Evolutionary conservation across 2,113 vertebrate genomes (phyloP).

Genomic region (Chloropsis cyanopogon): DNA sequence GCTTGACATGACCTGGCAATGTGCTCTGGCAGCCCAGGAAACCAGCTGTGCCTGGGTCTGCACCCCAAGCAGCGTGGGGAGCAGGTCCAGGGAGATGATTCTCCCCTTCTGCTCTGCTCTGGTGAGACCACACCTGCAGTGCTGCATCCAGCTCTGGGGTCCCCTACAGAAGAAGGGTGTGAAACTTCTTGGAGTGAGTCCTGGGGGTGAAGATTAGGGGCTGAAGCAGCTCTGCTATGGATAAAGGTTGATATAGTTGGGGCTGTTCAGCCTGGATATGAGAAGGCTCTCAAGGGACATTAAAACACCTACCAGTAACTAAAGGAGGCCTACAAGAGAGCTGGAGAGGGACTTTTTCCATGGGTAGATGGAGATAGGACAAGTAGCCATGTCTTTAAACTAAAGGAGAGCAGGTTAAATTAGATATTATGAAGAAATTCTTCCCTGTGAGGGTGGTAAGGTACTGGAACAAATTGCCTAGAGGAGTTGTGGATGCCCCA

Average conservation of each 20-base stretch:
- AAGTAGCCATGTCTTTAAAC: not conserved
- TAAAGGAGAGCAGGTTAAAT: not conserved
- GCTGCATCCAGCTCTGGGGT: not conserved
- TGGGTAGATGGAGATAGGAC: not conserved
- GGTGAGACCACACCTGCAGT: not conserved
- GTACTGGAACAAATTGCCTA: not conserved
- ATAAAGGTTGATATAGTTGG: not conserved
- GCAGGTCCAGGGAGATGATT: not conserved
- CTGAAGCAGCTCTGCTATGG: not conserved
- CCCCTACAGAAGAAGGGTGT: not conserved
- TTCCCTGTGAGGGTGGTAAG: not conserved
- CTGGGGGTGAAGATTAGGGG: not conserved
- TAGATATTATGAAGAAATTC: not conserved
- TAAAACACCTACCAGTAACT: not conserved
- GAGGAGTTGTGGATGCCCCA: not conserved
- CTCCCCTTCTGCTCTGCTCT: not conserved
- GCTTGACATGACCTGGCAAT: not conserved
- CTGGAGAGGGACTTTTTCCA: not conserved
- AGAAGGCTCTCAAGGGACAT: not conserved
- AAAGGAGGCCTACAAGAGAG: not conserved
- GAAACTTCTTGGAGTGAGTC: rapidly evolving
- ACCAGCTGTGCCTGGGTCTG: not conserved
- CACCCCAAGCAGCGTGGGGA: not conserved
- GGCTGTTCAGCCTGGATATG: not conserved
- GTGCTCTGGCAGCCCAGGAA: not conserved